These are phyloP conservation scores for Drosophila triauraria DNA, from an alignment of 1,140 invertebrate genomes.

Conservation along the genomic window DNA sequence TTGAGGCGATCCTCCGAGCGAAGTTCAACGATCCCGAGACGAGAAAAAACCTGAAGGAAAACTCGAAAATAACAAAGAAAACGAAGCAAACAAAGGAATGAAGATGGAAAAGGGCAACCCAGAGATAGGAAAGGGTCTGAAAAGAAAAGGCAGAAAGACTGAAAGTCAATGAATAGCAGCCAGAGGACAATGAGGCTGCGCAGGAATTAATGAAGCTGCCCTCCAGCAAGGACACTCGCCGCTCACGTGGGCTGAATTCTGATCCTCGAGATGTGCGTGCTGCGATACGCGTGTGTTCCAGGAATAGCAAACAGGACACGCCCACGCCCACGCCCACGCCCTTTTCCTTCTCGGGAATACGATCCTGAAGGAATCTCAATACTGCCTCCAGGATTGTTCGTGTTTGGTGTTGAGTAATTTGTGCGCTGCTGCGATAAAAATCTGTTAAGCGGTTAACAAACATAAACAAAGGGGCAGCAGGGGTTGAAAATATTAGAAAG, in stretches of 20 bases:
- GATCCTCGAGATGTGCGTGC: constrained; percentile 70
- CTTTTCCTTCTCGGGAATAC: constrained; percentile 40
- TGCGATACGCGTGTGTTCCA: constrained; percentile 79
- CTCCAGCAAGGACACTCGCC: constrained; percentile 29
- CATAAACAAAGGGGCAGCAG: constrained; percentile 54
- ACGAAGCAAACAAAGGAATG: constrained; percentile 37
- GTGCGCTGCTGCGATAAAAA: constrained; percentile 69
- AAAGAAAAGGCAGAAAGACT: constrained; percentile 23
- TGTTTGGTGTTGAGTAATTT: constrained; percentile 76
- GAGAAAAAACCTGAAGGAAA: constrained; percentile 18
- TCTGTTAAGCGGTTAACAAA: constrained; percentile 80
- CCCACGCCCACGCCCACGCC: constrained; percentile 30
- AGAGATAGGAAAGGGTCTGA: constrained; percentile 10
- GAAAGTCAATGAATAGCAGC: constrained; percentile 35
- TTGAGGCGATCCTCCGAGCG: constrained; percentile 14
- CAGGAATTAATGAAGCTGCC: constrained; percentile 39
- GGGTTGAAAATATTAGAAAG: not conserved
- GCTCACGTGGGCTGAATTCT: constrained; percentile 38
- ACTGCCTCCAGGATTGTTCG: constrained; percentile 6
- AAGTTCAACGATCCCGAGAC: constrained; percentile 34
- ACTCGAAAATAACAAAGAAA: constrained; percentile 24
- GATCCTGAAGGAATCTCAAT: constrained; percentile 58
- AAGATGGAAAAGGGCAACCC: constrained; percentile 30
- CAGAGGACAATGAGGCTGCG: constrained; percentile 23
- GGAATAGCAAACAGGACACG: constrained; percentile 59